Evolutionary conservation across 2,888 invertebrate species (phyloP), one percentile per base, ranked within the genome.

Genomic region (Lasioglossum morio): DNA sequence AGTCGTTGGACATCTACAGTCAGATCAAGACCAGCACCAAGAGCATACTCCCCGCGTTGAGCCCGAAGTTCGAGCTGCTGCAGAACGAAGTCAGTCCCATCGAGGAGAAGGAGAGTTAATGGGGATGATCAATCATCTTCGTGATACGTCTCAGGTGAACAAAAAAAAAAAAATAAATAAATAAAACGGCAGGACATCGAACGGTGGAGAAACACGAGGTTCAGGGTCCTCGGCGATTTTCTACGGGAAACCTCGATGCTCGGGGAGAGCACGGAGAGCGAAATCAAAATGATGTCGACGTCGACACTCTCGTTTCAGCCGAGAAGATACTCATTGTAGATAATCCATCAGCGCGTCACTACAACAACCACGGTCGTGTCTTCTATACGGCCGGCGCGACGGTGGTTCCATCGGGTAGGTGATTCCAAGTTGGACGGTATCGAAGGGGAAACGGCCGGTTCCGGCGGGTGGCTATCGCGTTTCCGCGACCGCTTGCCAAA

Each of bases 41-140:
- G 84, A 94, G 92, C 88, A 96, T 96, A 72, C 91, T 96, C 5
- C 96, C 96, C 0, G 94, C 95, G 40, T 95, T 95, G 3, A 96
- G 96, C n/a, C 96, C 96, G 0, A 96, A 96, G 91, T 97, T 97
- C 92, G 96, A 96, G 92, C 96, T 96, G 87, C 93, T 96, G 34
- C 95, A 95, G 85, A 96, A 96, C 92, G 96, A 96, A 75, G 95
- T 95, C 60, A 96, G 96, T 66, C 94, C 94, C 43, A 93, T 94
- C 89, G 95, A 95, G 86, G 94, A 94, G 82, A 94, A 93, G 86
- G 94, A 94, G 87, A 95, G 94, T 94, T 94, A 95, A 94, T 94
- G 77, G 57, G 34, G 46, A 63, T 40, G 76, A 30, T 53, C n/a
- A 1, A 34, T 23, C 19, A 16, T 48, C 63, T 5, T 23, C 72